phyloP scores from a whole-genome alignment of 2,113 vertebrate species.

The Promerops cafer region DNA sequence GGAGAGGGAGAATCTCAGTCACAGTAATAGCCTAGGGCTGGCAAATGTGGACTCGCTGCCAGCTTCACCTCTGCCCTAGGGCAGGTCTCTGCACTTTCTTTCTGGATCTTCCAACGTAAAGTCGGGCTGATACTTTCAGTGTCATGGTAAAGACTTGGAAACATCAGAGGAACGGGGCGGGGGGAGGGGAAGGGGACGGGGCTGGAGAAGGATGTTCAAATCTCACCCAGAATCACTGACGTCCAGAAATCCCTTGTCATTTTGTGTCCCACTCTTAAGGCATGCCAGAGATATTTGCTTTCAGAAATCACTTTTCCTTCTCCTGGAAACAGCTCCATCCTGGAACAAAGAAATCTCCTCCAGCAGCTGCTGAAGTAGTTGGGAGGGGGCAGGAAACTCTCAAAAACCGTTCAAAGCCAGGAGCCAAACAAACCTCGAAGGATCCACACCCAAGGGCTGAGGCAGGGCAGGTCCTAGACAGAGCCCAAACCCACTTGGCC shows the following conservation, averaged over 20 bases:
- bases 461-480: not conserved
- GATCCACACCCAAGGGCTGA: not conserved
- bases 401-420: not conserved
- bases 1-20: not conserved
- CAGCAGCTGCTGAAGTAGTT: not conserved
- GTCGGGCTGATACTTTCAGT: not conserved
- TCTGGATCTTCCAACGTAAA: not conserved
- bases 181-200: rapidly evolving
- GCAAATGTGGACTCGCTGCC: not conserved
- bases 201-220: not conserved
- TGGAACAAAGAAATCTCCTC: not conserved
- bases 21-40: not conserved
- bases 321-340: not conserved
- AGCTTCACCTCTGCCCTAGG: not conserved
- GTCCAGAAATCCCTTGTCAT: not conserved
- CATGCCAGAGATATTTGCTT: not conserved
- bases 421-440: not conserved
- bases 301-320: not conserved
- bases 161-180: rapidly evolving
- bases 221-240: not conserved
- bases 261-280: not conserved
- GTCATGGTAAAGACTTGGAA: not conserved
- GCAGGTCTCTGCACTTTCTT: not conserved
- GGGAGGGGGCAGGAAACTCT: not conserved
- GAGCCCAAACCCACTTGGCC: not conserved